Evolutionary conservation across 2,113 vertebrate species (phyloP).

Genomic region (Tauraco erythrolophus): DNA sequence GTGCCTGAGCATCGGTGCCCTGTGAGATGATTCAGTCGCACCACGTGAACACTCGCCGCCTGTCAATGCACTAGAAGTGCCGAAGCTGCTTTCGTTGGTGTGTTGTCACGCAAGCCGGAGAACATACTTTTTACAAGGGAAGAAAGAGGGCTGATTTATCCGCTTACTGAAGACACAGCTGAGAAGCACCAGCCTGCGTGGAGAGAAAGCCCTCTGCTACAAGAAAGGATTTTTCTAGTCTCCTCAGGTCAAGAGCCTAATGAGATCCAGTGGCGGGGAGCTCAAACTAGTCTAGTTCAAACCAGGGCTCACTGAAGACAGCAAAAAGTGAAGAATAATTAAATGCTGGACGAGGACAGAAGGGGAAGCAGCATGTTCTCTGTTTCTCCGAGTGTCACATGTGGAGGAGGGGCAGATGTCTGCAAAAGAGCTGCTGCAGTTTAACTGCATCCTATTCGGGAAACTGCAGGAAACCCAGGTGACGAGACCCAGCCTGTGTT

Average conservation of each 20-base stretch:
- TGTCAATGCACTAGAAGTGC: neutral
- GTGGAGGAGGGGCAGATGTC: neutral
- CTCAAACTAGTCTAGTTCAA: neutral
- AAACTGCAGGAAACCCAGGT: neutral
- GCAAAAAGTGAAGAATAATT: neutral
- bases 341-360: neutral
- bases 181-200: neutral
- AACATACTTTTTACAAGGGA: neutral
- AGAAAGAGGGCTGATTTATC: neutral
- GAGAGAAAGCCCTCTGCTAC: neutral
- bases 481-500: neutral
- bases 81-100: neutral
- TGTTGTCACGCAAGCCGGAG: neutral
- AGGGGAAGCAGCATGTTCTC: neutral
- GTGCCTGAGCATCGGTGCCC: neutral
- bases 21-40: neutral
- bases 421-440: neutral
- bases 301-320: neutral
- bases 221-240: neutral
- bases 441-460: neutral
- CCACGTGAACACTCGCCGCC: neutral
- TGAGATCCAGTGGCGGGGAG: neutral
- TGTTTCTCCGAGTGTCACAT: neutral
- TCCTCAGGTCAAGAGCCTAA: neutral
- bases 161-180: neutral